Evolutionary conservation across 2,113 vertebrate genomes (phyloP), one percentile per base, ranked within the genome.

Genomic region (Stictonetta naevosa): DNA sequence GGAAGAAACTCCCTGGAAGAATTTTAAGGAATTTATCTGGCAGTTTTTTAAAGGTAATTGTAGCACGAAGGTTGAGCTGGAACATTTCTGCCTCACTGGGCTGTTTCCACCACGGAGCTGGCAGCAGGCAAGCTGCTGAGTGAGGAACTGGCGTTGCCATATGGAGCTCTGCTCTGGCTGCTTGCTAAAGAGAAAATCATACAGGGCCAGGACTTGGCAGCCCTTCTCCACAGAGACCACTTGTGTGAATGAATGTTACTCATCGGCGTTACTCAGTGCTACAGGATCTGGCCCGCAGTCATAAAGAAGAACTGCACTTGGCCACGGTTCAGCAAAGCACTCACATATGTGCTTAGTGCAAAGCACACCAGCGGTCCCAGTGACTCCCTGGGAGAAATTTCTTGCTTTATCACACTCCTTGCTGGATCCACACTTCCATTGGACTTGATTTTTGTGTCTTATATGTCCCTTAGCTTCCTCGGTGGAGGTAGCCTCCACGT

Each of bases 51-150:
- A 69, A 95, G 80, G 88, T 92, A 88, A 95, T 31, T 64, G 74
- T 33, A 62, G 56, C 17, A 34, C 0, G 25, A 92, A 93, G 92
- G 80, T 76, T 91, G 92, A 84, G 77, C 83, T 93, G 94, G 93
- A 96, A 86, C n/a, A 9, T 59, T 96, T 93, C 69, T 93, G 90
- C 86, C 58, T 94, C 4, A 0, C 93, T 50, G 93, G 79, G 91
- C 64, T 3, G 1, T 81, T 90, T 88, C 50, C 84, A 83, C 40
- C 0, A 14, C 81, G 92, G 88, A 88, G 73, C 90, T 97, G 95
- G 96, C 93, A 84, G 95, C 84, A 34, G 83, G 59, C n/a, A 69
- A 96, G 94, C 93, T 92, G 96, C 92, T 93, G 93, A 96, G 94
- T 97, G 94, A 96, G 87, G 96, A 91, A 83, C 68, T 4, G 12